Conservation (phyloP, 2,113 vertebrate genomes). For the Geococcyx californianus region DNA sequence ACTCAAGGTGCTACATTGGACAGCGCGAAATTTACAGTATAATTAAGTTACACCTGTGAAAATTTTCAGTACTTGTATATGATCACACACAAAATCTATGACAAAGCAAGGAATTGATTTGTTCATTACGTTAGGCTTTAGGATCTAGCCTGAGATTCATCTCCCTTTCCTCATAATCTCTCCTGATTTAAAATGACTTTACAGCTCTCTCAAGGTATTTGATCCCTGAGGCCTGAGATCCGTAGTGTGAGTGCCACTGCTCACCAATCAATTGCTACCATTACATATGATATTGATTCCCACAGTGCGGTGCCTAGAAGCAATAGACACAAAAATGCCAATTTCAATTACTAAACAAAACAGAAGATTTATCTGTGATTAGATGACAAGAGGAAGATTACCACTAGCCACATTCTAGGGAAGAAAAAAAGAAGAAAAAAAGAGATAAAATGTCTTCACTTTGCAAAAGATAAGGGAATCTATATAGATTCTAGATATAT, state of each 20-base stretch:
- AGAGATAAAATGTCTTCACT: neutral
- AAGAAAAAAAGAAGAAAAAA: neutral
- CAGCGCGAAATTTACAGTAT: neutral
- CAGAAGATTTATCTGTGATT: conserved; percentile 1
- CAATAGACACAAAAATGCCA: neutral
- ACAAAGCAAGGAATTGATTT: neutral
- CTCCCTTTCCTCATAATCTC: neutral
- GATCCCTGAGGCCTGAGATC: neutral
- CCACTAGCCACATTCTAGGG: neutral
- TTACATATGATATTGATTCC: conserved; percentile 7
- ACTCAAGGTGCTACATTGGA: neutral
- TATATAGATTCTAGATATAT: neutral
- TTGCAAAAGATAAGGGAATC: neutral
- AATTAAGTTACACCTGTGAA: neutral
- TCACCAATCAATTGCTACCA: conserved; percentile 9
- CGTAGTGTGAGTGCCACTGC: neutral
- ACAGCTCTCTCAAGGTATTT: neutral
- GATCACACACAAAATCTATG: neutral
- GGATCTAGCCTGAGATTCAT: neutral
- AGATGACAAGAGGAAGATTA: neutral
- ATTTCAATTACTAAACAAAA: conserved; percentile 44
- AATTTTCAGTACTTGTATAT: neutral
- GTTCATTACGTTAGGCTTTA: neutral
- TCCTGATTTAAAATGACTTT: neutral
- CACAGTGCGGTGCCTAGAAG: neutral